These are phyloP conservation scores for Pasiphila rectangulata DNA, from an alignment of 2,888 invertebrate species.

Conservation along the genomic window DNA sequence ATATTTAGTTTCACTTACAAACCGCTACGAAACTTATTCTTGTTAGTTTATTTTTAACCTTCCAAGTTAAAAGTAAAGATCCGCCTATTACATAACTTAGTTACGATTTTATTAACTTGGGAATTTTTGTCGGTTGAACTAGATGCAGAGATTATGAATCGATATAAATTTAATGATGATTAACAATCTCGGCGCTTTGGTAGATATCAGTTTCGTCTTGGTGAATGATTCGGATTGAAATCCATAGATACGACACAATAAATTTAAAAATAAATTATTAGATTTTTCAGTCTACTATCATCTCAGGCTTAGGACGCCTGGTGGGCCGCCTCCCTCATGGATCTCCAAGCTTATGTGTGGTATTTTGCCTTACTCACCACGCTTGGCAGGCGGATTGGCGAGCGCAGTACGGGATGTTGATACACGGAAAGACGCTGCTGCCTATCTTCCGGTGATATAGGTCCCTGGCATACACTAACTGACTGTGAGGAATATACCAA, in stretches of 20 bases:
- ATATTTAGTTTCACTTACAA: constrained; percentile 4
- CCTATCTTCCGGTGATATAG: no score
- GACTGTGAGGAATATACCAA: no score
- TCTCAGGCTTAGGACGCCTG: no score
- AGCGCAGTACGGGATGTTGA: no score
- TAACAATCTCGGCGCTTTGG: constrained; percentile 64
- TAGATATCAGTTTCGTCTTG: constrained; percentile 45
- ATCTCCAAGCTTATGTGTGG: no score
- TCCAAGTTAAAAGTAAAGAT: constrained; percentile 1
- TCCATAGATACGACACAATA: neutral
- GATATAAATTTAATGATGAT: constrained; percentile 76
- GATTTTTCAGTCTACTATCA: neutral
- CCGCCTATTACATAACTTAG: constrained; percentile 21
- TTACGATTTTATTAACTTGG: constrained; percentile 34
- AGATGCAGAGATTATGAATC: constrained; percentile 70
- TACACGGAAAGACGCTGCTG: no score
- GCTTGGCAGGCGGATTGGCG: no score
- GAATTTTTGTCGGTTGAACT: constrained; percentile 42
- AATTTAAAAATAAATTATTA: no score
- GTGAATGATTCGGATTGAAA: constrained; percentile 15
- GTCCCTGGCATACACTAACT: no score
- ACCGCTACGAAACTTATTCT: constrained; percentile 2
- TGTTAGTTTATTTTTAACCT: neutral
- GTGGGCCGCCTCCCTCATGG: no score
- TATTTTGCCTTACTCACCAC: no score